Percentiles rank a stretch among this genome's conserved stretches.
These are phyloP conservation scores for Sarotherodon lohbergeri DNA, from an alignment of 2,113 vertebrate species.

Conservation along the genomic window DNA sequence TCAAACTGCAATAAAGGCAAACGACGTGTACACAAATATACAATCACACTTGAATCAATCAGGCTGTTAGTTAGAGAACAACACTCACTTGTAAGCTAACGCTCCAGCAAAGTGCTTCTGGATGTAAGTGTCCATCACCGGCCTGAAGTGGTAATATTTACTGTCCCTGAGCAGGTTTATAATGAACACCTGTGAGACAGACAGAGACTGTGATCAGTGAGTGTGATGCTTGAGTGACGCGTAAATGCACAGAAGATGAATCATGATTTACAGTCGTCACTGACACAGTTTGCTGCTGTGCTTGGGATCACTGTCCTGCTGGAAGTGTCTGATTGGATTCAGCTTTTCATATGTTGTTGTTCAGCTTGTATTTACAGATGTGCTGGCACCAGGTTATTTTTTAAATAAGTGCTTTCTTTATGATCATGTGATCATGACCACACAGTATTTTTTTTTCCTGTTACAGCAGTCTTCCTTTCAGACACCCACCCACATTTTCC, in stretches of 20 bases:
- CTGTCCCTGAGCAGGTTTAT: constrained; percentile 97
- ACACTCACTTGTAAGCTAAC: constrained; percentile 91
- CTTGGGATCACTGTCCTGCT: not conserved
- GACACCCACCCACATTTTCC: fast-evolving
- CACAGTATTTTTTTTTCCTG: not conserved
- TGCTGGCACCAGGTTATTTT: not conserved
- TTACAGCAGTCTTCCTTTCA: not conserved
- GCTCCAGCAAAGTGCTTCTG: constrained; percentile 98
- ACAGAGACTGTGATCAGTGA: not conserved
- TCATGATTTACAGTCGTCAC: fast-evolving
- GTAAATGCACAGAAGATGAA: fast-evolving
- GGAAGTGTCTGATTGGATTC: not conserved
- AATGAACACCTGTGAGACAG: constrained; percentile 85
- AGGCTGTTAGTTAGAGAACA: fast-evolving
- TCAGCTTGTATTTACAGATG: not conserved
- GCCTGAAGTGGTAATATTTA: constrained; percentile 96
- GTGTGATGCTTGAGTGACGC: not conserved
- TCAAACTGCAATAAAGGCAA: not conserved
- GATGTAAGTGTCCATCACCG: constrained; percentile 98
- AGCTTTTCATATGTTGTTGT: not conserved
- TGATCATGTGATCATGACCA: not conserved
- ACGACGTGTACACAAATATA: fast-evolving
- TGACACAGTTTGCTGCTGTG: not conserved
- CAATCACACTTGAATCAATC: not conserved
- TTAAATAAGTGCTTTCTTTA: not conserved